phyloP scores from a whole-genome alignment of 2,888 invertebrate species.

The Itoplectis maculator region DNA sequence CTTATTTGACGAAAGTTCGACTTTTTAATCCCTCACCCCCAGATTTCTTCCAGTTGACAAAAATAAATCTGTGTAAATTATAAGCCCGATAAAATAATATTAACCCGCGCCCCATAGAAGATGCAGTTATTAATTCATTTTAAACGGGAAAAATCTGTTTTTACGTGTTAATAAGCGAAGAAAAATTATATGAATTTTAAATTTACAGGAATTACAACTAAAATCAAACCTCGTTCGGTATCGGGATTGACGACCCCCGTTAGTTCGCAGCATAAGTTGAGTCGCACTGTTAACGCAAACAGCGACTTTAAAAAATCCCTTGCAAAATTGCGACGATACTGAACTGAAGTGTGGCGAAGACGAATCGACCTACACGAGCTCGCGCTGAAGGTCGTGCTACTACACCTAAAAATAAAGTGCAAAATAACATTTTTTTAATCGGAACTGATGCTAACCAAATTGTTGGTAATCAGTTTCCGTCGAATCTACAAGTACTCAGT shows the following conservation, averaged over 20 bases:
- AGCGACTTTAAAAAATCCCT: too few species aligned
- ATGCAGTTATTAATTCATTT: background rate
- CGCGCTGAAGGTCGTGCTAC: background rate
- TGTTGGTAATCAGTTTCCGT: slow-evolving; percentile 33
- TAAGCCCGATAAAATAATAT: background rate
- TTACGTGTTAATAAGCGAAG: background rate
- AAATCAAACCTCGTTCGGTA: background rate
- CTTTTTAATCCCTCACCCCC: too few species aligned
- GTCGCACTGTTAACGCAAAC: background rate
- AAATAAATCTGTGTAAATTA: background rate
- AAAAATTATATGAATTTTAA: background rate
- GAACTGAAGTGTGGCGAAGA: background rate
- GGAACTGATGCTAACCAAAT: slow-evolving; percentile 26
- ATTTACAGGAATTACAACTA: background rate
- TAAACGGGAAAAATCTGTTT: background rate
- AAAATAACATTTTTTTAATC: slow-evolving; percentile 32
- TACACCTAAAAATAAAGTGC: background rate
- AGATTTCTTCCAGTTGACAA: background rate
- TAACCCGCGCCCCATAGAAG: background rate
- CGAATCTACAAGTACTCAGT: slow-evolving; percentile 29
- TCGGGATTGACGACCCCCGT: background rate
- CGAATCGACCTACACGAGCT: background rate
- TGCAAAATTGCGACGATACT: background rate
- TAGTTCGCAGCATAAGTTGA: background rate
- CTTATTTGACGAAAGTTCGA: too few species aligned